Base-by-base conservation (phyloP, 2,113 vertebrate genomes). In the Epinephelus cyanopodus region DNA sequence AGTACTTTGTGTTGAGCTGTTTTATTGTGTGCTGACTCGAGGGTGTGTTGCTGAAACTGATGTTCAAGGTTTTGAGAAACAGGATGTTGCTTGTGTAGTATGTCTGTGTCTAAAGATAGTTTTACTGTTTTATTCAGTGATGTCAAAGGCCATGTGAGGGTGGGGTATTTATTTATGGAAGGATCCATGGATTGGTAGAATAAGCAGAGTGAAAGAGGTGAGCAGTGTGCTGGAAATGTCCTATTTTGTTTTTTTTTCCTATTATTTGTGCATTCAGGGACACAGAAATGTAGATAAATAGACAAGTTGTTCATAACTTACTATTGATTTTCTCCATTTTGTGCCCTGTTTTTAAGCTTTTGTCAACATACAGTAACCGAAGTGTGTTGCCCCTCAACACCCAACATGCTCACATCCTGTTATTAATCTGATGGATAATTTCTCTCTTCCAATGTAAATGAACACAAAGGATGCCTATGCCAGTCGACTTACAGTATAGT, bases 81-180 rank as follows among this genome's bases (percentile, higher is more conserved):
- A 54, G 74, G 60, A 67, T 64, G 47, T 81, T 13, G 60, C 39
- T 82, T 82, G 78, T 82, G 74, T n/a, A 69, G 53, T 81, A 29
- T 45, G n/a, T 81, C 66, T 86, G 67, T 83, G 54, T 78, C 70
- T 86, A 69, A 86, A 81, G 69, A 85, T 83, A 63, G 66, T 78
- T 57, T 78, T 76, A 66, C 17, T 64, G 68, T 53, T 86, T 25
- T 82, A 82, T 62, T 63, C 66, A 78, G 78, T 62, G 52, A 78
- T 63, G 82, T 81, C 52, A 68, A 45, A 79, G 77, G 52, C 67
- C 73, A 76, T 64, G 61, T 82, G 73, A 78, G 91, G 80, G 68
- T 69, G 82, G 87, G 92, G 74, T 95, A 92, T 95, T 95, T 95
- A 95, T 95, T 94, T 86, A 84, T 76, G 90, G 65, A 78, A 83